Evolutionary conservation across 2,888 invertebrate species (phyloP), one percentile per base, ranked within the genome.

Genomic region (Thecophora atra): DNA sequence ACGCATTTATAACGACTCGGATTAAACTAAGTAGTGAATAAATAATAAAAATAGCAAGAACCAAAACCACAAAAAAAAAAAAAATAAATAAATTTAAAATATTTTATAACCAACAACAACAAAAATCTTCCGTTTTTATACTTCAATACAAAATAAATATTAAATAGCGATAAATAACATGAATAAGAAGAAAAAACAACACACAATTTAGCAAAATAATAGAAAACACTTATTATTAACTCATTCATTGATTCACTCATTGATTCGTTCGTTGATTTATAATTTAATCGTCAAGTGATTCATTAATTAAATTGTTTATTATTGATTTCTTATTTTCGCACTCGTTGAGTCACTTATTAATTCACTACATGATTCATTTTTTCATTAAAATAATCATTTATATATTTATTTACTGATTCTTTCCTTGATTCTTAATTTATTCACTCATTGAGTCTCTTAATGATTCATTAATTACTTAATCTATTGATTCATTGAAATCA

Each of bases 81-180:
- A 52, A 66, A 19, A 1, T 5, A n/a, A 67, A 13, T 54, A 24
- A 24, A 54, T 11, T 24, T 24, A 21, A 21, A 13, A 54, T 13
- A 21, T 28, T 24, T 62, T 19, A 44, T 63, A 5, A 17, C 13
- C 47, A 51, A 8, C 17, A 26, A n/a, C 64, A 65, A 21, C 65
- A 65, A 52, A 11, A 47, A 65, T 65, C 65, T 65, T 65, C 65
- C 52, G 65, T 65, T 65, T 65, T 65, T 65, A 65, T 65, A 65
- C 65, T 30, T 51, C 52, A 65, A 51, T n/a, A 44, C 42, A 37
- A 30, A 52, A 66, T 4, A 52, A 11, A 52, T 51, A 28, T 28
- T 60, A 60, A 60, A 24, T 51, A 56, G 44, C n/a, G 24, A 54
- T 44, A 68, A 58, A 26, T 42, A 24, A 44, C 17, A 21, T 7